These are phyloP conservation scores for Drosophila dunni DNA, from an alignment of 1,140 invertebrate genomes.

Conservation along the genomic window DNA sequence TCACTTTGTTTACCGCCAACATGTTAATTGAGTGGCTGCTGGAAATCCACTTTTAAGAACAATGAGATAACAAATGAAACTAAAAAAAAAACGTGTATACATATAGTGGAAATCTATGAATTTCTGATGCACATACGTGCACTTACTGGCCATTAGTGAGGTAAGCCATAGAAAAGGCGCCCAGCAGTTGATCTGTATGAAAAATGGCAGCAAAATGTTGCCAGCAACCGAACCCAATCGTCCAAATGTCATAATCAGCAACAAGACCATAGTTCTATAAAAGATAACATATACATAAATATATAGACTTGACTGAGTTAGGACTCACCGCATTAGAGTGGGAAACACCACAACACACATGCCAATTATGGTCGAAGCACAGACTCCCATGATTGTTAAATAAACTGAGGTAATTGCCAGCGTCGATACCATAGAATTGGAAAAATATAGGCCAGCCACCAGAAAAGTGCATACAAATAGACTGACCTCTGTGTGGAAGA, in stretches of 20 bases:
- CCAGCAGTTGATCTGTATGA: constrained; percentile 57
- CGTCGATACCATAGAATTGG: constrained; percentile 16
- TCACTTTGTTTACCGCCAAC: constrained; percentile 4
- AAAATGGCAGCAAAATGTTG: constrained; percentile 58
- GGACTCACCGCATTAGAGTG: constrained; percentile 86
- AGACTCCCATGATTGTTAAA: constrained; percentile 86
- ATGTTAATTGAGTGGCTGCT: constrained; percentile 51
- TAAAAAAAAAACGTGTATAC: constrained; percentile 2
- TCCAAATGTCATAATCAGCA: constrained; percentile 73
- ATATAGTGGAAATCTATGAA: background rate
- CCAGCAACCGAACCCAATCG: constrained; percentile 63
- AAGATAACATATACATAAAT: background rate
- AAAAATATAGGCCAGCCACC: constrained; percentile 59
- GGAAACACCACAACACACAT: constrained; percentile 87
- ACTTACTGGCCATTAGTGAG: constrained; percentile 60
- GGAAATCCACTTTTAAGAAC: constrained; percentile 58
- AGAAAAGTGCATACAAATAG: constrained; percentile 59
- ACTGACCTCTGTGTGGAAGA: constrained; percentile 44
- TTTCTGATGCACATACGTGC: no score
- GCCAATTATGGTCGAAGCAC: constrained; percentile 85
- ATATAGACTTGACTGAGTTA: background rate
- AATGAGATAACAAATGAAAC: constrained; percentile 64
- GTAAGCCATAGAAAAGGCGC: constrained; percentile 63
- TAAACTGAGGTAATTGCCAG: constrained; percentile 51
- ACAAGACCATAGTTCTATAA: constrained; percentile 65